A percentile compares a stretch with the other conserved stretches of the same genome.
These are phyloP conservation scores for Pogonomyrmex californicus DNA, from an alignment of 1,140 invertebrate species.

Conservation along the genomic window DNA sequence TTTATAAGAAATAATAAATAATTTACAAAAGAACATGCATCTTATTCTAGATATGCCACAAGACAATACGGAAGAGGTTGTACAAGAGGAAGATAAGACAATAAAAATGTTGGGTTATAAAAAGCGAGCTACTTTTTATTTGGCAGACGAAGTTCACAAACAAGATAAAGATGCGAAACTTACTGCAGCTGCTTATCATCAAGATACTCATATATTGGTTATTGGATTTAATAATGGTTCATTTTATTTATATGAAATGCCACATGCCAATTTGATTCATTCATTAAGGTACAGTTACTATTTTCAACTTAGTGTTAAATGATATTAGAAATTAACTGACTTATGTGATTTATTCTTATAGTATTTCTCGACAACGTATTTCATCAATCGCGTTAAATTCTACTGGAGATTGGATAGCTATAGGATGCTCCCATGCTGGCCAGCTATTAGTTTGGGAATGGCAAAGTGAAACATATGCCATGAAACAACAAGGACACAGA, in stretches of 20 bases:
- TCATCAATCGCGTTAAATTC: slow-evolving; percentile 93
- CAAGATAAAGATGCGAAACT: slow-evolving; percentile 88
- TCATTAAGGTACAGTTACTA: slow-evolving; percentile 90
- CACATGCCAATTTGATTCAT: slow-evolving; percentile 96
- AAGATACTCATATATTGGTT: slow-evolving; percentile 91
- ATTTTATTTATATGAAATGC: slow-evolving; percentile 97
- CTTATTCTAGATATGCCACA: slow-evolving; percentile 29
- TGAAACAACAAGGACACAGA: slow-evolving; percentile 98
- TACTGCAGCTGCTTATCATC: slow-evolving; percentile 94
- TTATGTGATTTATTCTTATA: slow-evolving; percentile 78
- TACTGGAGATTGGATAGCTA: slow-evolving; percentile 97
- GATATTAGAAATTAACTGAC: slow-evolving; percentile 36
- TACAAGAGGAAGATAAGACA: slow-evolving; percentile 55
- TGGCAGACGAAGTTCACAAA: slow-evolving; percentile 90
- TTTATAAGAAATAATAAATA: neutral
- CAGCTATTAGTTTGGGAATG: slow-evolving; percentile 99
- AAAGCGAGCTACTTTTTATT: slow-evolving; percentile 90
- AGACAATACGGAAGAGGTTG: neutral
- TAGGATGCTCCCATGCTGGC: slow-evolving; percentile 94
- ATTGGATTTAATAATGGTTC: slow-evolving; percentile 92
- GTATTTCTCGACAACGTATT: slow-evolving; percentile 93
- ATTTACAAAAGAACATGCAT: neutral
- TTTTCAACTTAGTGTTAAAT: neutral
- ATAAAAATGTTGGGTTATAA: slow-evolving; percentile 90
- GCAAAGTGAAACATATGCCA: slow-evolving; percentile 99